phyloP scores from a whole-genome alignment of 2,888 invertebrate genomes.

The Latrodectus hesperus region DNA sequence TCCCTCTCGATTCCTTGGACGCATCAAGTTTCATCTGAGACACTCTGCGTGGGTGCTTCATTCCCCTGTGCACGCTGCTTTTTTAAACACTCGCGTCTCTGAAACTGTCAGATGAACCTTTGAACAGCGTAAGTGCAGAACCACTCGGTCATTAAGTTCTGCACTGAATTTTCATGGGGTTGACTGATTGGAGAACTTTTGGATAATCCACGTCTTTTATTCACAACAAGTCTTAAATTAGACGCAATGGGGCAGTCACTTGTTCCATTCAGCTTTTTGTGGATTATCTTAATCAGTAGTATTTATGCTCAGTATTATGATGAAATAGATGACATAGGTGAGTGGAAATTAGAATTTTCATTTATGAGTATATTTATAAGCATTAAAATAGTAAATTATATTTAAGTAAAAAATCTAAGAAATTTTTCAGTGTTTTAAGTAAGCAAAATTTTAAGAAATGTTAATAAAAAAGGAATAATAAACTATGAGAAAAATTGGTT shows the following conservation, averaged over 20 bases:
- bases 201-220: conserved; percentile 24
- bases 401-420: too few species aligned
- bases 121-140: not conserved
- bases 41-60: conserved; percentile 40
- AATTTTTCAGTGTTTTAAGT: too few species aligned
- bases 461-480: too few species aligned
- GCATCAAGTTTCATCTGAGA: conserved; percentile 51
- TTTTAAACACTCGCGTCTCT: not conserved
- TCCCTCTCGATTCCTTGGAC: conserved; percentile 43
- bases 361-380: too few species aligned
- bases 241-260: not conserved
- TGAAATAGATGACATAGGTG: conserved; percentile 43
- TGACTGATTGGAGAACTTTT: conserved; percentile 13
- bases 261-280: conserved; percentile 1
- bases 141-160: not conserved
- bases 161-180: conserved; percentile 20
- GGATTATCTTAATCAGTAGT: conserved; percentile 18
- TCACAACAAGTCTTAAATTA: not conserved
- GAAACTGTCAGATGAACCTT: not conserved
- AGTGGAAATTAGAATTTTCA: not conserved
- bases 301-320: conserved; percentile 38
- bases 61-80: conserved; percentile 25
- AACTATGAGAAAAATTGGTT: too few species aligned
- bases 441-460: too few species aligned
- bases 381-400: too few species aligned